Evolutionary conservation across 2,113 vertebrate genomes (phyloP).

Genomic region (Procavia capensis): DNA sequence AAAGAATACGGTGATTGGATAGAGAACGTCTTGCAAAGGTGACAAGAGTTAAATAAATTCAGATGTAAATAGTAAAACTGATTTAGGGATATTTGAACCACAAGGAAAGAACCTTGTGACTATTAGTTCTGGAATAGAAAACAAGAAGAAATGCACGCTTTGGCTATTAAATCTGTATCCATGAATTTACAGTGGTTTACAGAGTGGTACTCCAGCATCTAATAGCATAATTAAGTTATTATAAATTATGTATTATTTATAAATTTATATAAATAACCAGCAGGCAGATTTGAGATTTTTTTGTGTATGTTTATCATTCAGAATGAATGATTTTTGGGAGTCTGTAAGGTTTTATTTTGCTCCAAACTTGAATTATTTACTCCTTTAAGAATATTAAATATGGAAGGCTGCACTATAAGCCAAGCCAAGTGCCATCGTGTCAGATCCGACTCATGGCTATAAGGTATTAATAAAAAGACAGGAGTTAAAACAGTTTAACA

Average conservation of each 20-base stretch:
- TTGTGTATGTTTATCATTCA: neutral
- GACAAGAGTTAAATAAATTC: neutral
- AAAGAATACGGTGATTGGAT: neutral
- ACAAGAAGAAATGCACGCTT: neutral
- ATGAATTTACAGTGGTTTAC: neutral
- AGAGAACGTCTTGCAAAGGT: neutral
- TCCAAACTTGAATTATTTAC: neutral
- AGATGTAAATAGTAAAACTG: neutral
- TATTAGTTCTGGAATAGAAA: neutral
- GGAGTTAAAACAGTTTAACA: neutral
- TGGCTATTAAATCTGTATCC: neutral
- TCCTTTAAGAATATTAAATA: neutral
- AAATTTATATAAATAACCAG: neutral
- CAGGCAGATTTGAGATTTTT: neutral
- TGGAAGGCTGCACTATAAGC: neutral
- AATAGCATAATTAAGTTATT: neutral
- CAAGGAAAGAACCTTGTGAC: neutral
- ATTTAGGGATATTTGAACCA: neutral
- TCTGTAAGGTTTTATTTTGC: neutral
- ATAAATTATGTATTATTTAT: neutral
- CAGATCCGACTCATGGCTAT: too few species aligned
- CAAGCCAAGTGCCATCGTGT: too few species aligned
- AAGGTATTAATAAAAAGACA: neutral
- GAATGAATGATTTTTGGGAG: neutral
- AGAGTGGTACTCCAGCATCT: neutral